These are phyloP conservation scores for Erannis defoliaria DNA, from an alignment of 2,888 invertebrate species.

Conservation along the genomic window DNA sequence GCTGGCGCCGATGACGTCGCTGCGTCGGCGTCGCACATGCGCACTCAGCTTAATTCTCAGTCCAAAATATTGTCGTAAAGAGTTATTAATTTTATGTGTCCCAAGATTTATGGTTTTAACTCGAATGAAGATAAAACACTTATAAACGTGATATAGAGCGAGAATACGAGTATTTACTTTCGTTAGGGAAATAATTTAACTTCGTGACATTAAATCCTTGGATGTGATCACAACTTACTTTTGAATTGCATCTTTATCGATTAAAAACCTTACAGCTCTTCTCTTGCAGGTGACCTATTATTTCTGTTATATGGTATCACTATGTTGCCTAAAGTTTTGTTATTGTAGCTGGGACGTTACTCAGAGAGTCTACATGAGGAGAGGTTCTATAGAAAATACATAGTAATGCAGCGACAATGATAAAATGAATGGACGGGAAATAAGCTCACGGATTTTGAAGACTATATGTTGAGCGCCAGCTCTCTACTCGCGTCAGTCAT, in stretches of 20 bases:
- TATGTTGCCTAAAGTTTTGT: background rate
- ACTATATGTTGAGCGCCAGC: no score
- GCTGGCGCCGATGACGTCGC: constrained; percentile 62
- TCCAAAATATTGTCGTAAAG: constrained; percentile 51
- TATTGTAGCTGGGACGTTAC: background rate
- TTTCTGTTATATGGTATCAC: no score
- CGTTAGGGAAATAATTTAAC: background rate
- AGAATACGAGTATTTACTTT: constrained; percentile 2
- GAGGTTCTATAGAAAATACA: no score
- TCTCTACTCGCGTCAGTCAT: no score
- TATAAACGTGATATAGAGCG: constrained; percentile 2
- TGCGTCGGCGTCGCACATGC: constrained; percentile 57
- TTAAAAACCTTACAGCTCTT: no score
- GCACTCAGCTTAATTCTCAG: constrained; percentile 60
- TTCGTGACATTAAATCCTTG: no score
- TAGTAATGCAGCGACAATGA: no score
- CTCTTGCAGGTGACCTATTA: no score
- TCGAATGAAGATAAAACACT: constrained; percentile 15
- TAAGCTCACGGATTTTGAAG: no score
- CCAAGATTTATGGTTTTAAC: constrained; percentile 47
- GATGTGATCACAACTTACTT: no score
- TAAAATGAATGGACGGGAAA: no score
- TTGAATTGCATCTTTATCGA: no score
- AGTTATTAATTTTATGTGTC: constrained; percentile 45
- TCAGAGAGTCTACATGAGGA: background rate